Conservation (phyloP, 2,797 vertebrate species). For the Sitta carolinensis region DNA sequence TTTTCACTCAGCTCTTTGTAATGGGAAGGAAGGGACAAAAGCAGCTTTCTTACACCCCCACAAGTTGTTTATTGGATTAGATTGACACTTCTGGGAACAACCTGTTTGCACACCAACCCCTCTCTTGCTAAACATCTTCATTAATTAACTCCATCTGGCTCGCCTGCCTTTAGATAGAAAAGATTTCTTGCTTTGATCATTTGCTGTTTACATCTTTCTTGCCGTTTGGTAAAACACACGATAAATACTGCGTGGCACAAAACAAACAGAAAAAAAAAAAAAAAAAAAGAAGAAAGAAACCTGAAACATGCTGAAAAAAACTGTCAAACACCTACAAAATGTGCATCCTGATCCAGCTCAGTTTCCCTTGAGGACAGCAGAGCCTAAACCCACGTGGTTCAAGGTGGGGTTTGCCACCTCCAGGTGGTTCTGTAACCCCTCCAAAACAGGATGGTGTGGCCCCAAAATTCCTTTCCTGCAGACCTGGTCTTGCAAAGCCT, state of each 20-base stretch:
- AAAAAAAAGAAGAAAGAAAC: no score
- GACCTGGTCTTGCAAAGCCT: accelerated
- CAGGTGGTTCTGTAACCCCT: background rate
- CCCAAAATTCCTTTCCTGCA: background rate
- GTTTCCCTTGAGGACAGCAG: background rate
- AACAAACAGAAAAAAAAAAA: background rate
- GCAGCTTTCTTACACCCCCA: background rate
- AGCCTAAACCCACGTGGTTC: accelerated
- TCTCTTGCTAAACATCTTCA: slow-evolving; percentile 49
- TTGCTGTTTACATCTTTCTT: slow-evolving; percentile 45
- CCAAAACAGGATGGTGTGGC: background rate
- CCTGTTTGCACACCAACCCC: slow-evolving; percentile 40
- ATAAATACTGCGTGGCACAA: background rate
- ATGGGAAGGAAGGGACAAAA: background rate
- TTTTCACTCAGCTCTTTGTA: background rate
- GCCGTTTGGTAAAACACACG: slow-evolving; percentile 29
- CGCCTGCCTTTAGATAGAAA: background rate
- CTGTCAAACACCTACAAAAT: background rate
- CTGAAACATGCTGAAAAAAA: background rate
- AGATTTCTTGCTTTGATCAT: slow-evolving; percentile 47
- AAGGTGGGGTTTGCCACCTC: background rate
- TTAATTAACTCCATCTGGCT: slow-evolving; percentile 68
- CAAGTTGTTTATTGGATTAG: slow-evolving; percentile 28
- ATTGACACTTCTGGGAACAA: slow-evolving; percentile 42
- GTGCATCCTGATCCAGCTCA: background rate